phyloP scores from a whole-genome alignment of 2,113 vertebrate species.

The Tympanuchus pallidicinctus region DNA sequence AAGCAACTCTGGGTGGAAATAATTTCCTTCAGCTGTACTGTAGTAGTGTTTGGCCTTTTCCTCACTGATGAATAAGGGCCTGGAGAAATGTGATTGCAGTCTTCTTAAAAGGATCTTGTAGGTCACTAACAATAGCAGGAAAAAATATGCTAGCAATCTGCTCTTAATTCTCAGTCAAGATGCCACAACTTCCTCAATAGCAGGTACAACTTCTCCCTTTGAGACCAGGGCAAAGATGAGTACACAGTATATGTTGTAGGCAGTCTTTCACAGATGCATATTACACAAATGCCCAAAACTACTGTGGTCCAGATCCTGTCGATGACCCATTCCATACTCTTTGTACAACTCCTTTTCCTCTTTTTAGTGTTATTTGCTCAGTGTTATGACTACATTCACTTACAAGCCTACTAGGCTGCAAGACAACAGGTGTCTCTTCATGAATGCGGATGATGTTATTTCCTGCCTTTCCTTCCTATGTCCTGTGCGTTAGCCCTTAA shows the following conservation, averaged over 20 bases:
- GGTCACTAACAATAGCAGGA: not conserved
- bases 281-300: not conserved
- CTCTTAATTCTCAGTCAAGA: conserved; percentile 20
- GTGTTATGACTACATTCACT: not conserved
- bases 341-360: not conserved
- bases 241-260: not conserved
- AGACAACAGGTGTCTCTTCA: not conserved
- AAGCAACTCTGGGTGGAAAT: conserved; percentile 2
- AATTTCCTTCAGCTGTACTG: conserved; percentile 15
- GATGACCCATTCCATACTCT: not conserved
- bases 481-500: not conserved
- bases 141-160: not conserved
- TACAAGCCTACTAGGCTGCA: not conserved
- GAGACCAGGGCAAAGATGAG: not conserved
- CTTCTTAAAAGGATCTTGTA: conserved; percentile 19
- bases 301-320: not conserved
- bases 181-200: not conserved
- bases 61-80: conserved; percentile 8
- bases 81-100: conserved; percentile 19
- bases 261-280: not conserved
- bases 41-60: conserved; percentile 32
- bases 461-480: not conserved
- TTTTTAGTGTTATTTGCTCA: not conserved
- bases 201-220: not conserved
- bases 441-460: not conserved